These are phyloP conservation scores for Thalpophila matura DNA, from an alignment of 2,888 invertebrate genomes.

Conservation along the genomic window DNA sequence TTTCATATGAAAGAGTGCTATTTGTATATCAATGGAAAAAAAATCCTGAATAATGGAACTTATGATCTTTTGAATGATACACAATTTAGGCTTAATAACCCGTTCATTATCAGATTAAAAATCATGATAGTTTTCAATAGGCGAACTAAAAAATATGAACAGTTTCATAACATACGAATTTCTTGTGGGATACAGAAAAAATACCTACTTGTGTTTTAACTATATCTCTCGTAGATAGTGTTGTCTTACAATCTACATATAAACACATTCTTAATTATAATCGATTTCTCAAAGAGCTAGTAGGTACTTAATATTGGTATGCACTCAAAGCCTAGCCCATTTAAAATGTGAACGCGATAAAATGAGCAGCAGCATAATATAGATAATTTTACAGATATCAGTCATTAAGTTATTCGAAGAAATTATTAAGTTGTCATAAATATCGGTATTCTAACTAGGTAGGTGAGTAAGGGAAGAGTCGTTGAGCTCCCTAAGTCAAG, in stretches of 20 bases:
- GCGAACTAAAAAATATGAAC: no score
- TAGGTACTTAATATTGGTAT: constrained; percentile 16
- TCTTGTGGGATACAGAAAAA: no score
- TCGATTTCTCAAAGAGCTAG: constrained; percentile 20
- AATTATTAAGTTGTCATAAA: constrained; percentile 37
- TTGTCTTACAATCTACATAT: constrained; percentile 2
- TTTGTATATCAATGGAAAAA: no score
- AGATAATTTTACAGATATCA: constrained; percentile 44
- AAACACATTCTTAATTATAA: neutral
- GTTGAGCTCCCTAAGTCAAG: no score
- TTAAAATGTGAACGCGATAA: constrained; percentile 31
- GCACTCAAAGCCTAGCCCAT: constrained; percentile 24
- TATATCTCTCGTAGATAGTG: neutral
- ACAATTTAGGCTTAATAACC: no score
- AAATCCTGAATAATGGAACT: no score
- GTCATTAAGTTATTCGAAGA: constrained; percentile 45
- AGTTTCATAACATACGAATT: no score
- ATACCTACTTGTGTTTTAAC: neutral
- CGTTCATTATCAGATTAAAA: no score
- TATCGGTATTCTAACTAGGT: constrained; percentile 6
- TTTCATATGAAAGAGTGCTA: no score
- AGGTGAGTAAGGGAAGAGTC: constrained; percentile 2
- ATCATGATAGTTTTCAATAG: no score
- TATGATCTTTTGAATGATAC: no score
- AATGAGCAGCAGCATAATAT: constrained; percentile 23